Evolutionary conservation across 2,113 vertebrate genomes (phyloP).

Genomic region (Gymnogyps californianus): DNA sequence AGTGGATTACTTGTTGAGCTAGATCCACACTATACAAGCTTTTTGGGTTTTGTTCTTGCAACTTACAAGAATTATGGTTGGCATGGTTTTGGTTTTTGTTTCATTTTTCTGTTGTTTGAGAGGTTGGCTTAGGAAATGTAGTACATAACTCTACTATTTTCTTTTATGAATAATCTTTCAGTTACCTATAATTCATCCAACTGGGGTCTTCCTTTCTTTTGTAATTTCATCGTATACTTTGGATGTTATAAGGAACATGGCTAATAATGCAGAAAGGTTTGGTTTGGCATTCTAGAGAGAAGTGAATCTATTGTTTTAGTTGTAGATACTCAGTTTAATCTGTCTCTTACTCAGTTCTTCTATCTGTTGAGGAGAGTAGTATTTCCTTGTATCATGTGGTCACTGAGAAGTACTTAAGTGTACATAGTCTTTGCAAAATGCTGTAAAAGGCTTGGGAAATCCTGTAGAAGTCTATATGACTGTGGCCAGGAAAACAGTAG

Average conservation of each 20-base stretch:
- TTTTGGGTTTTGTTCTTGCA: background rate
- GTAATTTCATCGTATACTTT: background rate
- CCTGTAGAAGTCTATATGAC: background rate
- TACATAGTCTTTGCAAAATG: background rate
- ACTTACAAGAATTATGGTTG: background rate
- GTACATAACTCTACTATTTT: background rate
- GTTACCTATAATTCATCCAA: background rate
- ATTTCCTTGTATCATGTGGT: background rate
- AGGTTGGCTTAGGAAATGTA: background rate
- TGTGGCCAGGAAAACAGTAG: background rate
- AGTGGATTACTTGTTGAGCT: background rate
- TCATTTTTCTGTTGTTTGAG: background rate
- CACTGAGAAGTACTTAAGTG: background rate
- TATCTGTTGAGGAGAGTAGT: accelerated
- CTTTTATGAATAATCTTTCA: background rate
- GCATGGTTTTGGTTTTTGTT: background rate
- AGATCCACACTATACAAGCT: background rate
- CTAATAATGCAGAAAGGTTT: background rate
- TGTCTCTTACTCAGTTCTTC: background rate
- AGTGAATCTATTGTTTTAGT: background rate
- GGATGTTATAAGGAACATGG: background rate
- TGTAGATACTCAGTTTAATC: background rate
- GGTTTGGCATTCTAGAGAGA: background rate
- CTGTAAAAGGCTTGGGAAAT: background rate
- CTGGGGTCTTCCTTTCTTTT: background rate